Conservation (phyloP, 2,797 vertebrate genomes). For the Hylomyscus alleni region DNA sequence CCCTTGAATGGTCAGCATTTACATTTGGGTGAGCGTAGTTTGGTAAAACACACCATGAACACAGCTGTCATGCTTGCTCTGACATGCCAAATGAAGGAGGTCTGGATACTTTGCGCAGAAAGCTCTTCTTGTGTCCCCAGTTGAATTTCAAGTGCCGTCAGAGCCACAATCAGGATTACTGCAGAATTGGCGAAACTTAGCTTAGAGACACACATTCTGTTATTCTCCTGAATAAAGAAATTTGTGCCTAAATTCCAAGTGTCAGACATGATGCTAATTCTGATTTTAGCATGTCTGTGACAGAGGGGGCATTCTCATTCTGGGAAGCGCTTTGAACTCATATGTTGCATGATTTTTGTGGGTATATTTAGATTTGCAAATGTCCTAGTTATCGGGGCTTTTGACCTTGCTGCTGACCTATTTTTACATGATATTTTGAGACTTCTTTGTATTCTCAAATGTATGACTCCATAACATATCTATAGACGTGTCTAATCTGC, state of each 20-base stretch:
- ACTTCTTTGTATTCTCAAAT: constrained; percentile 32
- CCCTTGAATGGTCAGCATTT: not conserved
- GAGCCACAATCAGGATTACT: constrained; percentile 30
- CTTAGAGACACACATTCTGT: constrained; percentile 53
- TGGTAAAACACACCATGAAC: not conserved
- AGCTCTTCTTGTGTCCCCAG: not conserved
- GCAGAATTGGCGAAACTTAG: constrained; percentile 51
- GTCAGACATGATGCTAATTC: constrained; percentile 75
- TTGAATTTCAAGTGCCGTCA: constrained; percentile 56
- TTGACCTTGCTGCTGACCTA: constrained; percentile 40
- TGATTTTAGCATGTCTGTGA: constrained; percentile 73
- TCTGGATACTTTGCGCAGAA: constrained; percentile 8
- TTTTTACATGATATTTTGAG: constrained; percentile 59
- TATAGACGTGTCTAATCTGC: not conserved
- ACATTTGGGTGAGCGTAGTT: not conserved
- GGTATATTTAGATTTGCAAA: constrained; percentile 38
- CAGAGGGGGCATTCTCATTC: constrained; percentile 58
- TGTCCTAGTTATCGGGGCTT: not conserved
- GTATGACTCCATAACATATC: not conserved
- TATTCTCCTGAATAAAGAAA: constrained; percentile 69
- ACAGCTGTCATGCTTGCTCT: not conserved
- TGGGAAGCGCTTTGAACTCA: constrained; percentile 65
- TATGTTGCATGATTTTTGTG: constrained; percentile 47
- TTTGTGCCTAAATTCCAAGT: constrained; percentile 71
- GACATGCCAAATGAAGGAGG: not conserved